A percentile compares a stretch with the other conserved stretches of the same genome.
Evolutionary conservation across 1,140 invertebrate genomes (phyloP).

Genomic region (Galleria mellonella): DNA sequence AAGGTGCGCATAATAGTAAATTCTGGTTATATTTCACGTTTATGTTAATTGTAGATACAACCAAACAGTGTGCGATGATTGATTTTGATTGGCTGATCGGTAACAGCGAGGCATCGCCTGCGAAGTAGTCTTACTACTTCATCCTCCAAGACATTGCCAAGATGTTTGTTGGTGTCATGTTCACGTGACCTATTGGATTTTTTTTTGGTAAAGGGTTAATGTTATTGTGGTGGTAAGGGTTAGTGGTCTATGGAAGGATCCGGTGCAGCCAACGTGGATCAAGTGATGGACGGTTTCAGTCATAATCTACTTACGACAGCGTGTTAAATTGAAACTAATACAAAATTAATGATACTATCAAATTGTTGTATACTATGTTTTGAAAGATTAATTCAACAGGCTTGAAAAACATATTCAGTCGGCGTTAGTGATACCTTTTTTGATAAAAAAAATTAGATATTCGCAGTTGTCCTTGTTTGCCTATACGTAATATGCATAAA

Average conservation of each 20-base stretch:
- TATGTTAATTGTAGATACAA: conserved; percentile 73
- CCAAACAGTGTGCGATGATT: conserved; percentile 72
- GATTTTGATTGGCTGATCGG: conserved; percentile 73
- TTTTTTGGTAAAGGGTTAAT: conserved; percentile 44
- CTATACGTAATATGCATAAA: no score
- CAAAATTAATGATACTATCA: no score
- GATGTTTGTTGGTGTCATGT: conserved; percentile 23
- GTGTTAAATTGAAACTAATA: not conserved
- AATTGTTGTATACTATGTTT: no score
- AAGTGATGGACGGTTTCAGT: not conserved
- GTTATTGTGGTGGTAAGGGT: conserved; percentile 25
- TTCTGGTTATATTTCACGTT: conserved; percentile 46
- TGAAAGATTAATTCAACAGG: no score
- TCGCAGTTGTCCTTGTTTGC: no score
- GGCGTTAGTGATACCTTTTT: no score
- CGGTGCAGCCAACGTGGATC: not conserved
- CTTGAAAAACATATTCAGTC: no score
- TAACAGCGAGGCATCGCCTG: conserved; percentile 56
- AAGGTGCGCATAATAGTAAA: conserved; percentile 4
- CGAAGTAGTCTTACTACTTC: conserved; percentile 48
- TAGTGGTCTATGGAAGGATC: conserved; percentile 11
- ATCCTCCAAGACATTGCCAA: conserved; percentile 39
- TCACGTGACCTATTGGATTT: conserved; percentile 25
- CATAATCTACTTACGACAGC: not conserved
- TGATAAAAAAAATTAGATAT: no score